These are phyloP conservation scores for Busseola fusca DNA, from an alignment of 2,888 invertebrate genomes.

Conservation along the genomic window DNA sequence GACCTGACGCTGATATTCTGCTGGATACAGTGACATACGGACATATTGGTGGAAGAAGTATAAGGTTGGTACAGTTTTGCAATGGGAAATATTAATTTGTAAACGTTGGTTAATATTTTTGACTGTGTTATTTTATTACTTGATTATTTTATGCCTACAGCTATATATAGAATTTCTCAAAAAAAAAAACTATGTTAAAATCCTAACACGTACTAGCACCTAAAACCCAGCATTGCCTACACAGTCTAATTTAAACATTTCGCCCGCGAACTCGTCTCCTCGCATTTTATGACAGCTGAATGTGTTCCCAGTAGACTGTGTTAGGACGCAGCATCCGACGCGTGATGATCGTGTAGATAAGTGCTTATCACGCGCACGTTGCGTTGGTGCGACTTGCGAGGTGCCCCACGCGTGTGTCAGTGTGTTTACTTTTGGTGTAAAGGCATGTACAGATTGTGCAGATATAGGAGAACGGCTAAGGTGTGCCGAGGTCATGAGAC, in stretches of 20 bases:
- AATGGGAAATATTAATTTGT: no score
- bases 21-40: not conserved
- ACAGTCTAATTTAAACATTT: constrained; percentile 57
- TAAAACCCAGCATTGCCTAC: not conserved
- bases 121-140: not conserved
- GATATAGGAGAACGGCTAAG: not conserved
- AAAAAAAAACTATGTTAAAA: no score
- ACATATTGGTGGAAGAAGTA: not conserved
- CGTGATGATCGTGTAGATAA: constrained; percentile 59
- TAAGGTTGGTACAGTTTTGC: no score
- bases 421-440: constrained; percentile 23
- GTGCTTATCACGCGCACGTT: constrained; percentile 49
- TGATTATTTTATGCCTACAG: no score
- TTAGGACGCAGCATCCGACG: constrained; percentile 40
- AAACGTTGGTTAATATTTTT: no score
- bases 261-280: constrained; percentile 27
- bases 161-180: no score
- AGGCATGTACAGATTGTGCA: constrained; percentile 5
- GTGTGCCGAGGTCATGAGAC: not conserved
- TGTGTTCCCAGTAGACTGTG: constrained; percentile 36
- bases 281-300: constrained; percentile 49
- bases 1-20: not conserved
- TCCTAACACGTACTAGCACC: not conserved
- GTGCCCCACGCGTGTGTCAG: constrained; percentile 40
- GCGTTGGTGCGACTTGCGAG: constrained; percentile 41